Evolutionary conservation across 2,113 vertebrate genomes (phyloP), one percentile per base, ranked within the genome.

Genomic region (Gnathonemus echidnorhynchus): DNA sequence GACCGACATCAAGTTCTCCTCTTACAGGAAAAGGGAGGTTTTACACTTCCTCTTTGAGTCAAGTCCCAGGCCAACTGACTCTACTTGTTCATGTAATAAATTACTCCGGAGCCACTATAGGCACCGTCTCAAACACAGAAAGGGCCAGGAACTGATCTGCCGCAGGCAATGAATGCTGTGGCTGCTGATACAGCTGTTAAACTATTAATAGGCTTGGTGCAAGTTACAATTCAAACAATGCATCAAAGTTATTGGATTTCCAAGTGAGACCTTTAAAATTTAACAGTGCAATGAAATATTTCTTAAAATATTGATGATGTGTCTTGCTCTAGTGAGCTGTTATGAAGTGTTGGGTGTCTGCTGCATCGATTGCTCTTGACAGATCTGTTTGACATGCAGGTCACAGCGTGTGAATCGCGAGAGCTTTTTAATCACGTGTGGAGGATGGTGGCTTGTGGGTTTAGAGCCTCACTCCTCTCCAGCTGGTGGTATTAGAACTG

Each of bases 231-330:
- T 94, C 92, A 89, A 49, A 86, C 93, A 88, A 90, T 93, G 0
- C 3, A 74, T 39, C 56, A 80, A n/a, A 74, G 90, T 94, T 92
- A 93, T 94, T 92, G 77, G 90, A 39, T 92, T 93, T 91, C 91
- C 35, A 90, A 84, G 77, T 3, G 1, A 45, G 56, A 91, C 86
- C 85, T 90, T 95, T 92, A 94, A 95, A 94, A 80, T 93, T 95
- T 92, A 53, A 95, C 92, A 90, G 91, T 46, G 90, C 89, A 80
- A 87, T 66, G 7, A 90, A 91, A 89, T 45, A 84, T 48, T 91
- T 88, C 88, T 87, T 86, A 7, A 90, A 91, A 89, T 88, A 91
- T 90, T 89, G 31, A 92, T 89, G 88, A 3, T 9, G 53, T 4
- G 74, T 27, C 53, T 70, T 74, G 50, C 90, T 91, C 70, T 90